These are phyloP conservation scores for Xiphophorus hellerii DNA, from an alignment of 2,113 vertebrate species.

Conservation along the genomic window DNA sequence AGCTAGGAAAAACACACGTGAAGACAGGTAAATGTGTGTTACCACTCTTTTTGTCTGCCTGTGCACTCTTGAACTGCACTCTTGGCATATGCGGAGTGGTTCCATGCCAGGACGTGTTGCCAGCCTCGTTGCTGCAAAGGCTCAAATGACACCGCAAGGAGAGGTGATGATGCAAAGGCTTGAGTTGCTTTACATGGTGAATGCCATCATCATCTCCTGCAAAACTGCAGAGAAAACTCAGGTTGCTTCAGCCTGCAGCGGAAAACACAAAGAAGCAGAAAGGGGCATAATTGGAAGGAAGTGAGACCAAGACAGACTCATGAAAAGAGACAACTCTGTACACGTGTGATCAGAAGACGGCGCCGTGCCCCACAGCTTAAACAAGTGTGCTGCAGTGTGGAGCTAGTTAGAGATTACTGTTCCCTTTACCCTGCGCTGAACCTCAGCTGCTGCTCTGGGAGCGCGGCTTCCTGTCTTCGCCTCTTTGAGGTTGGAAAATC, in stretches of 20 bases:
- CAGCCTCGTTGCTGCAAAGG: slow-evolving; percentile 15
- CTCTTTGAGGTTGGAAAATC: slow-evolving; percentile 80
- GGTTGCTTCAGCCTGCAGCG: slow-evolving; percentile 39
- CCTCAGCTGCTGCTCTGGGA: slow-evolving; percentile 69
- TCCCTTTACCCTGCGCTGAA: slow-evolving; percentile 80
- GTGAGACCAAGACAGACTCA: slow-evolving; percentile 25
- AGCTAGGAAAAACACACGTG: not conserved
- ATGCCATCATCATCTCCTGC: slow-evolving; percentile 19
- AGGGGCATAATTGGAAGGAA: slow-evolving; percentile 35
- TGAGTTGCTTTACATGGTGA: slow-evolving; percentile 42
- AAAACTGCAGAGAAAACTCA: slow-evolving; percentile 19
- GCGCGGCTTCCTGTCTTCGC: slow-evolving; percentile 70
- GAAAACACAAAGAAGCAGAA: slow-evolving; percentile 26
- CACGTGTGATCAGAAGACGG: slow-evolving; percentile 53
- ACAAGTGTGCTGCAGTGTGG: slow-evolving; percentile 57
- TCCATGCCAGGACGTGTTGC: slow-evolving; percentile 18
- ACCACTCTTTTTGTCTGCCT: not conserved
- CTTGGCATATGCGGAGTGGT: slow-evolving; percentile 26
- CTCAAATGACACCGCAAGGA: slow-evolving; percentile 15
- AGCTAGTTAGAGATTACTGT: slow-evolving; percentile 68
- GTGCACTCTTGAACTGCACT: slow-evolving; percentile 22
- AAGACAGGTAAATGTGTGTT: not conserved
- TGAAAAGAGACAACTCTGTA: slow-evolving; percentile 29
- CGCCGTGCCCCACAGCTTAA: slow-evolving; percentile 53
- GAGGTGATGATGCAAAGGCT: slow-evolving; percentile 29